Evolutionary conservation across 2,797 vertebrate species (phyloP), one percentile per base, ranked within the genome.

Genomic region (Numenius phaeopus): DNA sequence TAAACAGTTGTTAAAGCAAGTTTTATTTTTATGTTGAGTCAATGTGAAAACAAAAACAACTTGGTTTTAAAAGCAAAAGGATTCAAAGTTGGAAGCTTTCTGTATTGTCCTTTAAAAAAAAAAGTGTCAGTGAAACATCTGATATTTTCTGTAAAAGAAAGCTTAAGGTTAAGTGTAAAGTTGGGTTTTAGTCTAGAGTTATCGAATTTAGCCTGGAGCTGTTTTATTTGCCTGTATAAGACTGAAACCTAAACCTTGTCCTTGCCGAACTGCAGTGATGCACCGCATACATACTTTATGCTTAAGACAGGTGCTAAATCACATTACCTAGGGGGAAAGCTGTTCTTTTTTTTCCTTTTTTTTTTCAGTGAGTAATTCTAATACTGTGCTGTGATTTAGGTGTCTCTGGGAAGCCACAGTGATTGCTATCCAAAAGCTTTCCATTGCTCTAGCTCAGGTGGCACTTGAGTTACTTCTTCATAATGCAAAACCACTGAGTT

Each of bases 221-320:
- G 12, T 10, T 83, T 52, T 32, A 44, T 30, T 69, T 82, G 23
- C 42, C 32, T 47, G 4, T 3, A 0, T 12, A 8, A 40, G 34
- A 47, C 11, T 14, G 7, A 85, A 84, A 58, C 11, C 7, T 49
- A 27, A 18, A 5, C 29, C n/a, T 40, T 34, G 22, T 29, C n/a
- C 19, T 83, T 10, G 14, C 14, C 11, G 72, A 86, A 10, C 26
- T 20, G 37, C 4, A 2, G 54, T 14, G 65, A 29, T 76, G 70
- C 20, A 44, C 46, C 2, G 1, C 2, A 0, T 4, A 1, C 14
- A 11, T 10, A 6, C 16, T 44, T 42, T 3, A 3, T 46, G 11
- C 46, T 15, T 50, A 0, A 58, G n/a, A 27, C 44, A 50, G 13
- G 16, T 57, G 40, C 14, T 69, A 69, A 93, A 83, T 78, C 18